A percentile compares a stretch with the other conserved stretches of the same genome.
Evolutionary conservation across 2,797 vertebrate genomes (phyloP).

Genomic region (Buphagus erythrorhynchus): DNA sequence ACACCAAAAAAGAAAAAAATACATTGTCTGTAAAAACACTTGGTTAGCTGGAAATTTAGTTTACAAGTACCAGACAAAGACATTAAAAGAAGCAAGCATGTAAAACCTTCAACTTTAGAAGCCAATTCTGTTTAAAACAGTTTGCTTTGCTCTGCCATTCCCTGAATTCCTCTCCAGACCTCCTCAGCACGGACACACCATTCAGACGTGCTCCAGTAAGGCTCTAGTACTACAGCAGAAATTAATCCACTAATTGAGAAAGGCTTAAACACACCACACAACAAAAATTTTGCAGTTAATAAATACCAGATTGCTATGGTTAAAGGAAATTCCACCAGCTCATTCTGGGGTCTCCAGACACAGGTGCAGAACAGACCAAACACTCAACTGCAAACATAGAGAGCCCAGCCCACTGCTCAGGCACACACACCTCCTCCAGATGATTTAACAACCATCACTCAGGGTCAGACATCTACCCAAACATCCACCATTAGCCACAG

Average conservation of each 20-base stretch:
- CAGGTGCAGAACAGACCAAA: accelerated
- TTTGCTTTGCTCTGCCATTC: background rate
- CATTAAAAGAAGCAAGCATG: background rate
- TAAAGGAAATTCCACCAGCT: background rate
- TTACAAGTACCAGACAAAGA: background rate
- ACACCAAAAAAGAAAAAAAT: background rate
- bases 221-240: background rate
- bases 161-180: background rate
- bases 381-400: accelerated
- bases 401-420: background rate
- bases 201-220: background rate
- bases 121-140: background rate
- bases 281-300: background rate
- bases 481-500: background rate
- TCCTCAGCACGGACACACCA: background rate
- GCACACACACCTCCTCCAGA: background rate
- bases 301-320: background rate
- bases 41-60: background rate
- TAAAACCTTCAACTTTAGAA: background rate
- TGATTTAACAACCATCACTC: background rate
- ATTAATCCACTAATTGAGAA: background rate
- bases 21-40: background rate
- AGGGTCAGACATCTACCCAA: background rate
- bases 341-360: background rate
- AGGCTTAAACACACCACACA: background rate